These are phyloP conservation scores for Emmelina monodactyla DNA, from an alignment of 2,888 invertebrate genomes.

Conservation along the genomic window DNA sequence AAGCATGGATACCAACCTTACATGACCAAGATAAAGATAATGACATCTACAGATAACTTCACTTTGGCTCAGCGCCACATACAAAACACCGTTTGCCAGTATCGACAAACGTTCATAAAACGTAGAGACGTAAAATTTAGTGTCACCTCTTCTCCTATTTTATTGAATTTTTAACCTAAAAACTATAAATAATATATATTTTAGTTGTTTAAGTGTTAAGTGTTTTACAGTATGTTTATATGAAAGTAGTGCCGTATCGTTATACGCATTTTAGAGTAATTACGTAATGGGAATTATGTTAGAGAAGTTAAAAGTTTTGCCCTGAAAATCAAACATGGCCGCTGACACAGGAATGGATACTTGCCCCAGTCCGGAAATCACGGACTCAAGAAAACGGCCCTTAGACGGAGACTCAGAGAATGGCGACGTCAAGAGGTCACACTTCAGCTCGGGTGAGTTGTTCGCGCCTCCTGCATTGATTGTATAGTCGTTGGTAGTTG, in stretches of 20 bases:
- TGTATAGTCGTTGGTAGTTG: too few species aligned
- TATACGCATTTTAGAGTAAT: conserved; percentile 54
- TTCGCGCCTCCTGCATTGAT: too few species aligned
- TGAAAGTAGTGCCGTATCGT: conserved; percentile 55
- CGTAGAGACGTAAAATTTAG: conserved; percentile 59
- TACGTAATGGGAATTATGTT: conserved; percentile 68
- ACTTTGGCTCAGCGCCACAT: conserved; percentile 43
- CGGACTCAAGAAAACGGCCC: conserved; percentile 90
- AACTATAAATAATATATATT: conserved; percentile 43
- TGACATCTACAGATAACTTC: conserved; percentile 38
- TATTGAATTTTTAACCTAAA: conserved; percentile 46
- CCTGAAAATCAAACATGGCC: conserved; percentile 81
- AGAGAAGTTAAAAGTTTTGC: conserved; percentile 64
- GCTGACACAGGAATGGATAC: conserved; percentile 94
- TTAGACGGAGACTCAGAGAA: conserved; percentile 87
- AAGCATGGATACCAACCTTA: conserved; percentile 38
- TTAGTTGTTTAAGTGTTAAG: conserved; percentile 58
- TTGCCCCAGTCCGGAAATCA: conserved; percentile 91
- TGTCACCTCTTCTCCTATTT: conserved; percentile 58
- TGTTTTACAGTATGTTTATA: conserved; percentile 45
- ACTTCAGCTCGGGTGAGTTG: conserved; percentile 90
- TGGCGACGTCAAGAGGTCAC: conserved; percentile 88
- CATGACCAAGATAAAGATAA: conserved; percentile 4
- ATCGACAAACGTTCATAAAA: conserved; percentile 63
- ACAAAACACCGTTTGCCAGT: conserved; percentile 38